These are phyloP conservation scores for Melanotaenia boesemani DNA, from an alignment of 2,797 vertebrate species.

Conservation along the genomic window DNA sequence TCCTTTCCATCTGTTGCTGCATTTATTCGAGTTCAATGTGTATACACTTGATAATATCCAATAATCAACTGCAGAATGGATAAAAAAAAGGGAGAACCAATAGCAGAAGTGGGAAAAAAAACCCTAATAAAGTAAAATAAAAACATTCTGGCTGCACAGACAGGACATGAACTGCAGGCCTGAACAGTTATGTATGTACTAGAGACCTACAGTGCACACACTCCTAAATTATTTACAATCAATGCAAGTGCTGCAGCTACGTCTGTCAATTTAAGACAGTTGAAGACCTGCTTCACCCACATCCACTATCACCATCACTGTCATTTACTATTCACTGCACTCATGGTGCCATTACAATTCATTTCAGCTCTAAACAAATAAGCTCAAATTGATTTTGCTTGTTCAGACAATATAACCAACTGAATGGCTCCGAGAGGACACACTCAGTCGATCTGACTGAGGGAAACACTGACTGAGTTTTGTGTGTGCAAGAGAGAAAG, in stretches of 20 bases:
- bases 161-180: conserved; percentile 28
- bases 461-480: conserved; percentile 38
- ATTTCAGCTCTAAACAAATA: conserved; percentile 59
- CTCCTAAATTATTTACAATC: conserved; percentile 70
- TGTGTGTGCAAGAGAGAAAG: not conserved
- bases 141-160: conserved; percentile 18
- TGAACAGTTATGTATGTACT: not conserved
- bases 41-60: conserved; percentile 34
- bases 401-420: conserved; percentile 35
- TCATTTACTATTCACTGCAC: conserved; percentile 46
- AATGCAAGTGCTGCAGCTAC: conserved; percentile 60
- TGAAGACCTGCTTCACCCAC: conserved; percentile 52
- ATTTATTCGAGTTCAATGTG: conserved; percentile 27
- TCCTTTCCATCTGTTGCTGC: conserved; percentile 42
- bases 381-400: conserved; percentile 60
- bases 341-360: conserved; percentile 46
- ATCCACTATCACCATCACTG: conserved; percentile 36
- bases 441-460: conserved; percentile 21
- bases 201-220: conserved; percentile 12
- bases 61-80: conserved; percentile 46
- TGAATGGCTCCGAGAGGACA: conserved; percentile 22
- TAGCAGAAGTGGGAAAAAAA: not conserved
- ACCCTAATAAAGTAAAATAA: not conserved
- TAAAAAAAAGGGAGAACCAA: not conserved
- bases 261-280: conserved; percentile 49